Evolutionary conservation across 2,888 invertebrate genomes (phyloP), one percentile per base, ranked within the genome.

Genomic region (Hedychridium roseum): DNA sequence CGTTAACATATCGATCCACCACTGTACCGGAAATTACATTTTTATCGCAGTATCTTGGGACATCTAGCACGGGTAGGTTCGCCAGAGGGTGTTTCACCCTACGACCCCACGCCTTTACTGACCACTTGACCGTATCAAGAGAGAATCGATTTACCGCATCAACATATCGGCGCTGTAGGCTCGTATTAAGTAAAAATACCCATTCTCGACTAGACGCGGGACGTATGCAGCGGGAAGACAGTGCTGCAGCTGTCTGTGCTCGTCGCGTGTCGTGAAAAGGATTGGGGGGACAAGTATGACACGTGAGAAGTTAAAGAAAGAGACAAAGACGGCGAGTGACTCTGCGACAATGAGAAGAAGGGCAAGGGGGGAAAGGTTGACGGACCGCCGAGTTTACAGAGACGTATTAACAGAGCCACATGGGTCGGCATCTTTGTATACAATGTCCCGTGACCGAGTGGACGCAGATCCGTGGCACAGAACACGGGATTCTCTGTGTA

Each of bases 401-500:
- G 55, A 60, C 60, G 21, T 51, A 63, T 60, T 57, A 64, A 58
- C 47, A 20, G 42, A 49, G 42, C 45, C 48, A 36, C 27, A 11
- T 23, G 16, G 35, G 32, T 16, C 37, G 37, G 40, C 43, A 54
- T 59, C 61, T 60, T 48, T 49, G 50, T 51, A 60, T 47, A 60
- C 57, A 47, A 62, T 52, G 57, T 44, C 32, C 54, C 56, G 57
- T 62, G 56, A 55, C 54, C 50, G 40, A 40, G 52, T 37, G 50
- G 45, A 41, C 48, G 40, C 37, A 41, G 50, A 38, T 49, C 36
- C 56, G 54, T 62, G 50, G 55, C 46, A 41, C 50, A 48, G 51
- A 62, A 62, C 60, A 62, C 60, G 47, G 54, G 39, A 23, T 49
- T 31, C 57, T 56, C 63, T 49, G 36, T 58, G 49, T 35, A n/a